These are phyloP conservation scores for Eulemur mongoz DNA, from an alignment of 2,797 vertebrate genomes.

Conservation along the genomic window DNA sequence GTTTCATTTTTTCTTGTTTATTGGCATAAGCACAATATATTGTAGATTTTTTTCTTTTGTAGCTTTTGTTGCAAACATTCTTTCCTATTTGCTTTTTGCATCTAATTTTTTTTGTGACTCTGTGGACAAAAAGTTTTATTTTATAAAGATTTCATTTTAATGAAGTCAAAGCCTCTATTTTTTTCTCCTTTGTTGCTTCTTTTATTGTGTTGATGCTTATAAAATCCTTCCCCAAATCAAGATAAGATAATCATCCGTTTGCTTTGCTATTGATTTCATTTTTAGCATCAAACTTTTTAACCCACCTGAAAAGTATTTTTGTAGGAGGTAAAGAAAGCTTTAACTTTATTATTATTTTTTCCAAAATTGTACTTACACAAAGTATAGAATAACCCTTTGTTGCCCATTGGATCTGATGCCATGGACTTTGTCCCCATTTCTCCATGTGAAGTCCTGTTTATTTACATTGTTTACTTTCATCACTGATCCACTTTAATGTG, in stretches of 20 bases:
- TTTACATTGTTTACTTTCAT: neutral
- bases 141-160: conserved; percentile 32
- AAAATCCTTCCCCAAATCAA: neutral
- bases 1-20: conserved; percentile 30
- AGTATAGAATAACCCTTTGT: neutral
- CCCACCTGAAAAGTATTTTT: neutral
- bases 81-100: neutral
- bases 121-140: neutral
- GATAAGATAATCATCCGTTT: neutral
- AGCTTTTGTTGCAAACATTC: conserved; percentile 34
- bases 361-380: neutral
- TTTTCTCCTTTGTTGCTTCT: neutral
- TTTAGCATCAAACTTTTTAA: neutral
- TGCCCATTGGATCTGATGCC: neutral
- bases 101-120: neutral
- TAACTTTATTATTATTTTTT: neutral
- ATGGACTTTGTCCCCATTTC: neutral
- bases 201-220: neutral
- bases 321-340: neutral
- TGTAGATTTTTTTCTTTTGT: neutral
- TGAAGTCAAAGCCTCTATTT: neutral
- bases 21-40: neutral
- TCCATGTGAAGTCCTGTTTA: neutral
- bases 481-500: neutral
- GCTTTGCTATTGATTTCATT: neutral